A percentile compares a stretch with the other conserved stretches of the same genome.
phyloP scores from a whole-genome alignment of 2,888 invertebrate genomes.

The Mylabris sibirica region DNA sequence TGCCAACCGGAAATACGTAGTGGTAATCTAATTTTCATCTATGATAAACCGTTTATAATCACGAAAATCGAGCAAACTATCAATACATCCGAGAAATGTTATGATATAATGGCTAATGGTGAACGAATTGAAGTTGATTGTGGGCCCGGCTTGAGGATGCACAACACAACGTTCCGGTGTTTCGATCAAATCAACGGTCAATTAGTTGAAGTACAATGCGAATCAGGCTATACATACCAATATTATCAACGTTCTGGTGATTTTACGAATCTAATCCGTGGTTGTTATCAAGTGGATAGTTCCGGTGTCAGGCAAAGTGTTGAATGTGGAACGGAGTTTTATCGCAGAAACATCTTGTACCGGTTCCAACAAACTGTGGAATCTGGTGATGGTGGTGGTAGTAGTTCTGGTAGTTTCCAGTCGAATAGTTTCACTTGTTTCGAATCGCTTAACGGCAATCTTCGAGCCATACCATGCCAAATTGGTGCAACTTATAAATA shows the following conservation, averaged over 20 bases:
- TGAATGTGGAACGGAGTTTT: conserved; percentile 4
- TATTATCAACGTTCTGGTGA: conserved; percentile 12
- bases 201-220: conserved; percentile 10
- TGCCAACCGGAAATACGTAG: conserved; percentile 2
- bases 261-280: conserved; percentile 5
- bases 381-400: background rate
- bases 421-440: background rate
- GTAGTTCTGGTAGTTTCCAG: background rate
- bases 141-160: background rate
- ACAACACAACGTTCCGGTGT: conserved; percentile 12
- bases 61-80: conserved; percentile 4
- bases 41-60: background rate
- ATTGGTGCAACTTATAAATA: conserved; percentile 6
- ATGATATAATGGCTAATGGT: conserved; percentile 20
- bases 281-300: conserved; percentile 11
- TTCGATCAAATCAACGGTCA: conserved; percentile 14
- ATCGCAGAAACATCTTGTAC: background rate
- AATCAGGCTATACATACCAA: conserved; percentile 13
- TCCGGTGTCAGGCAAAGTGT: background rate
- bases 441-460: background rate
- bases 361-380: conserved; percentile 4
- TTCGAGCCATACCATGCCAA: background rate
- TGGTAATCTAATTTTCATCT: background rate
- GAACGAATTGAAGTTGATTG: conserved; percentile 15
- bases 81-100: conserved; percentile 11